These are phyloP conservation scores for Manis pentadactyla DNA, from an alignment of 2,797 vertebrate genomes.

Conservation along the genomic window DNA sequence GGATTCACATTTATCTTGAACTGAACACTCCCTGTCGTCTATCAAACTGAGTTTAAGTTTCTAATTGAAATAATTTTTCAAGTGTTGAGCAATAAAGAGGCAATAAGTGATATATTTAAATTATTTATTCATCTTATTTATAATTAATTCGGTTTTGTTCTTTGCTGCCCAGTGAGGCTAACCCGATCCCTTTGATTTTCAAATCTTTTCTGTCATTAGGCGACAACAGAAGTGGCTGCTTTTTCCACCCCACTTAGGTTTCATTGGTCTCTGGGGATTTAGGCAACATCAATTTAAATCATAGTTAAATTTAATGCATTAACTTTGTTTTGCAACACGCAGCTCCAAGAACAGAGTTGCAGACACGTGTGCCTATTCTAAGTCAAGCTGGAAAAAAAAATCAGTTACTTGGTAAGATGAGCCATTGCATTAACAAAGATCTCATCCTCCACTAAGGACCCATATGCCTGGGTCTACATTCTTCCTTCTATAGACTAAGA, in stretches of 20 bases:
- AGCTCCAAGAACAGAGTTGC: not conserved
- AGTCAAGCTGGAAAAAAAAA: not conserved
- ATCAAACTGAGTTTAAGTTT: slow-evolving; percentile 91
- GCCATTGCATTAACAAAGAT: not conserved
- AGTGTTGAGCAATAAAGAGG: slow-evolving; percentile 93
- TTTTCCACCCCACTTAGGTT: slow-evolving; percentile 76
- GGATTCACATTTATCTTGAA: slow-evolving; percentile 88
- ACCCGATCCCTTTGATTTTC: slow-evolving; percentile 86
- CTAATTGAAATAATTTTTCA: slow-evolving; percentile 98
- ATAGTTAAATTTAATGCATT: slow-evolving; percentile 72
- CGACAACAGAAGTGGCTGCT: slow-evolving; percentile 81
- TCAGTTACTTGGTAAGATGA: not conserved
- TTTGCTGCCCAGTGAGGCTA: slow-evolving; percentile 84
- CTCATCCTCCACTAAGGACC: not conserved
- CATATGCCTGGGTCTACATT: fast-evolving
- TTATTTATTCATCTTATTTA: slow-evolving; percentile 95
- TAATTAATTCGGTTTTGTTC: slow-evolving; percentile 92
- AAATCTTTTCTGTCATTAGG: slow-evolving; percentile 82
- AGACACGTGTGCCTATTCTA: not conserved
- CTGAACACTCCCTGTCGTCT: slow-evolving; percentile 83
- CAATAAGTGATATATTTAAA: slow-evolving; percentile 96
- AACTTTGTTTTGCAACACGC: slow-evolving; percentile 55
- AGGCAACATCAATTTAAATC: slow-evolving; percentile 75
- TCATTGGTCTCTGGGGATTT: slow-evolving; percentile 78
- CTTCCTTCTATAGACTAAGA: not conserved